Conservation (phyloP, 1,140 invertebrate genomes). For the Brachionus sp. region DNA sequence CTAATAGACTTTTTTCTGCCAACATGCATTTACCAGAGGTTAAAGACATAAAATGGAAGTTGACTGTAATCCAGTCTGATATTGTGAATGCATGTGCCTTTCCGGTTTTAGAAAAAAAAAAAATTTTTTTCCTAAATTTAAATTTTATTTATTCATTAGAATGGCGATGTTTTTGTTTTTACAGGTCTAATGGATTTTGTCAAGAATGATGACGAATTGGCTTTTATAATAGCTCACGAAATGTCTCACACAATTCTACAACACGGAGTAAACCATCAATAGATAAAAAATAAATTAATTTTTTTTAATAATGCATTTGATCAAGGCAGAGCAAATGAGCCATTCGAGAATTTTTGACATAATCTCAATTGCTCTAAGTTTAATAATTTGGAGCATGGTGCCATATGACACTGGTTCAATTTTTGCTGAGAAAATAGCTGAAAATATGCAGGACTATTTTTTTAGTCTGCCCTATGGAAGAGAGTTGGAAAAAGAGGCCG, state of each 20-base stretch:
- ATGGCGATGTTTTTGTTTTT: slow-evolving; percentile 66
- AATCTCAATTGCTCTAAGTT: not conserved
- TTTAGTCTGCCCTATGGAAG: slow-evolving; percentile 64
- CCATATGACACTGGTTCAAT: not conserved
- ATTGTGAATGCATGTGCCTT: slow-evolving; percentile 63
- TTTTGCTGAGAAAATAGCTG: not conserved
- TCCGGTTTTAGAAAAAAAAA: slow-evolving; percentile 55
- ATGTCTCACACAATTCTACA: slow-evolving; percentile 66
- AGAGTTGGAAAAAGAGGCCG: slow-evolving; percentile 66
- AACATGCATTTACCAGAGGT: slow-evolving; percentile 62
- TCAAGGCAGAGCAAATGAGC: slow-evolving; percentile 37
- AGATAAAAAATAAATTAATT: not conserved
- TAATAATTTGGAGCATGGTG: not conserved
- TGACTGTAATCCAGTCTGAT: slow-evolving; percentile 60
- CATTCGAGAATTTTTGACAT: slow-evolving; percentile 11
- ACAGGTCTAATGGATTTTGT: slow-evolving; percentile 64
- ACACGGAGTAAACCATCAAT: slow-evolving; percentile 62
- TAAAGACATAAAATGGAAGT: slow-evolving; percentile 59
- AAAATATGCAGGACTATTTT: slow-evolving; percentile 51
- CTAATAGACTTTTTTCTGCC: slow-evolving; percentile 56
- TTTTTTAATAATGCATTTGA: not conserved
- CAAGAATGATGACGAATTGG: slow-evolving; percentile 65
- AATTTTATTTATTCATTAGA: slow-evolving; percentile 53
- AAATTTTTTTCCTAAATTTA: not conserved
- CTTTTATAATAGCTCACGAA: slow-evolving; percentile 66